Evolutionary conservation across 2,888 invertebrate species (phyloP).

Genomic region (Amaurobius ferox): DNA sequence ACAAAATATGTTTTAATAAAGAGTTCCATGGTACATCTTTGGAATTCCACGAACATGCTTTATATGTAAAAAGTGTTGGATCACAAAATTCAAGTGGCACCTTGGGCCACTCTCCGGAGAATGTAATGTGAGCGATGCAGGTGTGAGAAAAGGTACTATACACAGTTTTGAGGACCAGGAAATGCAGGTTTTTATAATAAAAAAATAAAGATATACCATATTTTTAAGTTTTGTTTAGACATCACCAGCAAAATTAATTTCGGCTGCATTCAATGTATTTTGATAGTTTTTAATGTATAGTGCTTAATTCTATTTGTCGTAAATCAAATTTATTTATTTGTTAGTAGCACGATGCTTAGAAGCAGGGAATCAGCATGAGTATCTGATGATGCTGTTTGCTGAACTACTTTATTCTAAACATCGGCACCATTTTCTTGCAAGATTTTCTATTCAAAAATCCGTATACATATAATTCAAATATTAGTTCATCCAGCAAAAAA

Average conservation of each 20-base stretch:
- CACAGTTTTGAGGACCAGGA: conserved; percentile 13
- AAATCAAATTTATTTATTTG: not conserved
- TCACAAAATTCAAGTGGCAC: conserved; percentile 38
- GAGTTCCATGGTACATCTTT: conserved; percentile 13
- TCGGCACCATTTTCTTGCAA: too few relatives aligned
- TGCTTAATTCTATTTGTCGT: not conserved
- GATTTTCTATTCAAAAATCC: too few relatives aligned
- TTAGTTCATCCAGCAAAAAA: too few relatives aligned
- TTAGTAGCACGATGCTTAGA: too few relatives aligned
- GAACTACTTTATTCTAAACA: too few relatives aligned
- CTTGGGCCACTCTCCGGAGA: not conserved
- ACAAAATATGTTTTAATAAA: conserved; percentile 31
- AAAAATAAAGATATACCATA: not conserved
- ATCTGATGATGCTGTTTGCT: too few relatives aligned
- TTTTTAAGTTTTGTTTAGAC: not conserved
- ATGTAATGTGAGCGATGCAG: conserved; percentile 40
- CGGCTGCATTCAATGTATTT: not conserved
- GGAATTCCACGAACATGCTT: conserved; percentile 2
- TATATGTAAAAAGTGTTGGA: conserved; percentile 44
- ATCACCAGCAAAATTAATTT: not conserved
- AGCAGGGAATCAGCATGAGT: too few relatives aligned
- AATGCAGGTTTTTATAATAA: not conserved
- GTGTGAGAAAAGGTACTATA: conserved; percentile 32
- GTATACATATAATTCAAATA: too few relatives aligned
- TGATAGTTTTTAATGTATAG: not conserved